Conservation (phyloP, 2,797 vertebrate genomes). For the Aythya fuligula region DNA sequence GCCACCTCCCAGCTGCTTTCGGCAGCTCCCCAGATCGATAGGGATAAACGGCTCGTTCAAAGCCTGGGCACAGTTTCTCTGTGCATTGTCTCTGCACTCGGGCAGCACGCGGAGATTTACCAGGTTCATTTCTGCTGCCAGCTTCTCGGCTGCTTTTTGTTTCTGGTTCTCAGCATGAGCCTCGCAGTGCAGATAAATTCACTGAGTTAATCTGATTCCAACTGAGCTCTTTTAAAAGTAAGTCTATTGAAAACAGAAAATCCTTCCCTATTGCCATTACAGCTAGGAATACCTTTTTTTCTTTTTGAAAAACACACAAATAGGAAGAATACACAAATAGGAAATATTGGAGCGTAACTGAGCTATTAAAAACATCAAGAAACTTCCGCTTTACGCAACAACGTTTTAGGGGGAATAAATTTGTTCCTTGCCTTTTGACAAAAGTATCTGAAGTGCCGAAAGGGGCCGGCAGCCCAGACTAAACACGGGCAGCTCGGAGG, state of each 20-base stretch:
- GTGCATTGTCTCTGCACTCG: not conserved
- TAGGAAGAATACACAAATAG: not conserved
- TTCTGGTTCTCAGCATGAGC: conserved; percentile 49
- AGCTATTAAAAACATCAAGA: not conserved
- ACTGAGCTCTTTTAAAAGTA: conserved; percentile 62
- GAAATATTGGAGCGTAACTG: not conserved
- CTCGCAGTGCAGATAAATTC: conserved; percentile 42
- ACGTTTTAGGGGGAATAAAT: not conserved
- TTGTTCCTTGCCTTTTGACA: not conserved
- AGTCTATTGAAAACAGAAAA: conserved; percentile 50
- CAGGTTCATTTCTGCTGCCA: conserved; percentile 11
- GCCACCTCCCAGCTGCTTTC: not conserved
- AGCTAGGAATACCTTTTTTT: not conserved
- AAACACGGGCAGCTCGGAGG: not conserved
- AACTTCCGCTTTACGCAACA: not conserved
- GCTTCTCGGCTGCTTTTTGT: conserved; percentile 34
- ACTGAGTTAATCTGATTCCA: conserved; percentile 62
- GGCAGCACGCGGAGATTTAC: not conserved
- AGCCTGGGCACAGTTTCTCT: not conserved
- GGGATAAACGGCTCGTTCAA: not conserved
- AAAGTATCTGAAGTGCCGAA: not conserved
- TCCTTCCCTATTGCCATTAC: conserved; percentile 26
- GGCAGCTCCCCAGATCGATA: not conserved
- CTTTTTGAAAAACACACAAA: not conserved
- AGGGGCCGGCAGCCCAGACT: not conserved